Conservation (phyloP, 2,888 invertebrate species). For the Venusia cambrica region DNA sequence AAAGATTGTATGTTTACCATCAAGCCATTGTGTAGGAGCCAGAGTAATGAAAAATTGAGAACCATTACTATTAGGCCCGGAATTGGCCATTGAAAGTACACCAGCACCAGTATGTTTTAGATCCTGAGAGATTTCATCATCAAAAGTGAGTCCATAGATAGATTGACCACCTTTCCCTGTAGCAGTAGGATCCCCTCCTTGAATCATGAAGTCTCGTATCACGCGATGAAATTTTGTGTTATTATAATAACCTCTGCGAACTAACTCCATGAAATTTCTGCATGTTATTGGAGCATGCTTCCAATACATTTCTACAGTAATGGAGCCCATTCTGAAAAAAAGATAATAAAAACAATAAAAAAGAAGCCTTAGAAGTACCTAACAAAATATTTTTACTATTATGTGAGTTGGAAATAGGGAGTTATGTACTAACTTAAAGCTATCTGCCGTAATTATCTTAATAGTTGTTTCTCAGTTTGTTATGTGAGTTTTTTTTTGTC, state of each 20-base stretch:
- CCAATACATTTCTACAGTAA: slow-evolving; percentile 98
- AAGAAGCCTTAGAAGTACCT: no score
- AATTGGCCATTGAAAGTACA: slow-evolving; percentile 98
- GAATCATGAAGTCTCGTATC: slow-evolving; percentile 96
- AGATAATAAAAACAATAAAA: no score
- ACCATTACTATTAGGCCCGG: slow-evolving; percentile 97
- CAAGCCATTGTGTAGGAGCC: slow-evolving; percentile 98
- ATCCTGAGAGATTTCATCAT: slow-evolving; percentile 96
- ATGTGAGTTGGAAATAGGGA: no score
- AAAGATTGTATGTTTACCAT: slow-evolving; percentile 98
- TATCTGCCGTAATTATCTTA: no score
- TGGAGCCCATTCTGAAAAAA: slow-evolving; percentile 94
- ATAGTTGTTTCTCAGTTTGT: no score
- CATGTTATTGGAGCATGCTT: slow-evolving; percentile 99
- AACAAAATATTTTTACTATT: no score
- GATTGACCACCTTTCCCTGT: slow-evolving; percentile 98
- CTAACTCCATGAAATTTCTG: slow-evolving; percentile 97
- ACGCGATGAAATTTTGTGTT: slow-evolving; percentile 97
- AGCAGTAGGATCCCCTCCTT: slow-evolving; percentile 98
- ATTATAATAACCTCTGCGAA: slow-evolving; percentile 96
- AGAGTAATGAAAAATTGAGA: slow-evolving; percentile 99
- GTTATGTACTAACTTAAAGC: no score
- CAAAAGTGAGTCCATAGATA: slow-evolving; percentile 96
- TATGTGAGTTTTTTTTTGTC: no score
- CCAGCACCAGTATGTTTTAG: slow-evolving; percentile 97